phyloP scores from a whole-genome alignment of 2,888 invertebrate genomes.

The Eilema depressum region DNA sequence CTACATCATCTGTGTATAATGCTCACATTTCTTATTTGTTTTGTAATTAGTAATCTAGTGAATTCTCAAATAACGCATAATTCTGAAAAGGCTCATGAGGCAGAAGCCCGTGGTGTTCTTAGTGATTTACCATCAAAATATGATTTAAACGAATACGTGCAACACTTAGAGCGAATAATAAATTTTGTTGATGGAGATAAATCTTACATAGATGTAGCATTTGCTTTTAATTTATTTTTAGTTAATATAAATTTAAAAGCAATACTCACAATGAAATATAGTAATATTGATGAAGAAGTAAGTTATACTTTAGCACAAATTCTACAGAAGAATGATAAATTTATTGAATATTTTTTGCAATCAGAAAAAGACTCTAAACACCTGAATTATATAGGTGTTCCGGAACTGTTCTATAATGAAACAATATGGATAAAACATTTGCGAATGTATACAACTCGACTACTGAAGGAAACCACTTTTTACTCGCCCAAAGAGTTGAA shows the following conservation, averaged over 20 bases:
- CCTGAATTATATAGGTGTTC: neutral
- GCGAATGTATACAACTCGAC: neutral
- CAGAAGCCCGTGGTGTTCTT: neutral
- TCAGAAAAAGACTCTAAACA: neutral
- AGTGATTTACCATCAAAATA: neutral
- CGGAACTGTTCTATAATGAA: neutral
- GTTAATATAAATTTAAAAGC: neutral
- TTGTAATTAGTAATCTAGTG: neutral
- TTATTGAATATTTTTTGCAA: neutral
- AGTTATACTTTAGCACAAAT: neutral
- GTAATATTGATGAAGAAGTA: neutral
- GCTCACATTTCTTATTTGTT: constrained; percentile 5
- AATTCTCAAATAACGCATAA: neutral
- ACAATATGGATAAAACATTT: neutral
- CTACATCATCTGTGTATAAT: constrained; percentile 14
- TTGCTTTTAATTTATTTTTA: constrained; percentile 1
- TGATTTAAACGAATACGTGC: neutral
- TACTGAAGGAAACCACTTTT: neutral
- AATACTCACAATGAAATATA: neutral
- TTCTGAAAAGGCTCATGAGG: neutral
- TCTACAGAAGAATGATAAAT: neutral
- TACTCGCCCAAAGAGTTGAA: neutral
- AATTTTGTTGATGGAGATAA: neutral
- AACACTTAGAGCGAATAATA: neutral
- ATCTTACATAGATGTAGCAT: neutral